These are phyloP conservation scores for Galaxea fascicularis DNA, from an alignment of 92 coral and sea anemone genomes.

Conservation along the genomic window DNA sequence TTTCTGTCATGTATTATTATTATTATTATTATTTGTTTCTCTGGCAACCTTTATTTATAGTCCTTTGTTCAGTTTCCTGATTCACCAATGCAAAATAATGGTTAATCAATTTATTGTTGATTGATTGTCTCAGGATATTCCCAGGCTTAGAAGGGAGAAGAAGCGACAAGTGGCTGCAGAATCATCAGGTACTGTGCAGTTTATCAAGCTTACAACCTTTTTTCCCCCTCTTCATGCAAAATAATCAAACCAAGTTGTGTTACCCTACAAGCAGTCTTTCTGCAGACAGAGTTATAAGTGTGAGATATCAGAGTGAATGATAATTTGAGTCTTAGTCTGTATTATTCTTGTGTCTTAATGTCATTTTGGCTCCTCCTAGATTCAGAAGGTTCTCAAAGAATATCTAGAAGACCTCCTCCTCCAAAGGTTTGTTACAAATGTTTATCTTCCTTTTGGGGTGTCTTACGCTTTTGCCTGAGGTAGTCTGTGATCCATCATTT, in stretches of 20 bases:
- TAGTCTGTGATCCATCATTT: not conserved
- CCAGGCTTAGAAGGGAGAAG: slow-evolving; percentile 58
- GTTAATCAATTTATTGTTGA: too few species aligned
- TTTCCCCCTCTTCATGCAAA: too few species aligned
- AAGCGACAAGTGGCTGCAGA: slow-evolving; percentile 44
- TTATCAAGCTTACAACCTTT: not conserved
- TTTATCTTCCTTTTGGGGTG: not conserved
- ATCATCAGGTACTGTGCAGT: slow-evolving; percentile 33
- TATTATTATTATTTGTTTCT: too few species aligned
- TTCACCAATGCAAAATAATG: too few species aligned
- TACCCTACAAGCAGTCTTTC: too few species aligned
- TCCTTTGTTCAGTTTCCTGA: too few species aligned
- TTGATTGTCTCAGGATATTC: slow-evolving; percentile 52
- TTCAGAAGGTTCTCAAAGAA: slow-evolving; percentile 61
- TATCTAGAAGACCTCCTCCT: slow-evolving; percentile 63
- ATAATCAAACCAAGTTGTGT: too few species aligned
- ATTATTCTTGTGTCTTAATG: not conserved
- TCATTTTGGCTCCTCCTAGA: slow-evolving; percentile 18
- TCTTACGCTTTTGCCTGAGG: not conserved
- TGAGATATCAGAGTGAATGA: too few species aligned
- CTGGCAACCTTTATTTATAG: too few species aligned
- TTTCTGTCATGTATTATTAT: too few species aligned
- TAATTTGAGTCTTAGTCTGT: too few species aligned
- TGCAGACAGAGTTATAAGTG: too few species aligned
- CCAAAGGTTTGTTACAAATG: slow-evolving; percentile 55